Evolutionary conservation across 2,797 vertebrate genomes (phyloP).

Genomic region (Meda fulgida): DNA sequence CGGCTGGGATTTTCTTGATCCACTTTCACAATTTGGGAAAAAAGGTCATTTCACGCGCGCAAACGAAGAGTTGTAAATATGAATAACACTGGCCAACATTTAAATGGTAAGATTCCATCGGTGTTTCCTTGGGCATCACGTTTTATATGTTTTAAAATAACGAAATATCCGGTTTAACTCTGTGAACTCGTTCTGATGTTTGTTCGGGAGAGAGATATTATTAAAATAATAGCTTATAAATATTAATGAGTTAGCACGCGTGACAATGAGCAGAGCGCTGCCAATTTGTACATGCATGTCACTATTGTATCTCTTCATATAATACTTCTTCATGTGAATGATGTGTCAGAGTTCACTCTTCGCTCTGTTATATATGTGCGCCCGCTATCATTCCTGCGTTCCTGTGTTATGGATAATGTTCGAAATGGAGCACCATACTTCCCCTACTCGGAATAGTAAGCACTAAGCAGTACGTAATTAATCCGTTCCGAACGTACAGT

Average conservation of each 20-base stretch:
- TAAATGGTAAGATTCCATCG: conserved; percentile 80
- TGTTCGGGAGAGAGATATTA: conserved; percentile 41
- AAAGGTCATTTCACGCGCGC: conserved; percentile 69
- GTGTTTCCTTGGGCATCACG: conserved; percentile 19
- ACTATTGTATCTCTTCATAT: conserved; percentile 21
- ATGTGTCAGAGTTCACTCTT: conserved; percentile 55
- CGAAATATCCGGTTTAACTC: conserved; percentile 46
- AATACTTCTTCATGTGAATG: conserved; percentile 35
- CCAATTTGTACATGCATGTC: neutral
- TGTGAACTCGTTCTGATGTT: conserved; percentile 65
- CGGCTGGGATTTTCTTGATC: conserved; percentile 77
- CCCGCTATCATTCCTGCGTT: conserved; percentile 30
- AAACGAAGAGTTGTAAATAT: conserved; percentile 63
- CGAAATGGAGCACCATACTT: conserved; percentile 7
- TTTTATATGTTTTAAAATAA: conserved; percentile 45
- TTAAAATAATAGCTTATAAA: conserved; percentile 8
- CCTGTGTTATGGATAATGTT: conserved; percentile 32
- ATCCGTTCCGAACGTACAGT: conserved; percentile 3
- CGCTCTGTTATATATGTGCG: conserved; percentile 58
- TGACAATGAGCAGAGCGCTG: conserved; percentile 22
- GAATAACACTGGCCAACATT: conserved; percentile 62
- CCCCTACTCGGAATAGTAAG: conserved; percentile 10
- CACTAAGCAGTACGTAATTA: conserved; percentile 5
- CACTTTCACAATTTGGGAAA: conserved; percentile 79
- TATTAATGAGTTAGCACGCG: conserved; percentile 4